Evolutionary conservation across 2,888 invertebrate genomes (phyloP), one percentile per base, ranked within the genome.

Genomic region (Xylocampa areola): DNA sequence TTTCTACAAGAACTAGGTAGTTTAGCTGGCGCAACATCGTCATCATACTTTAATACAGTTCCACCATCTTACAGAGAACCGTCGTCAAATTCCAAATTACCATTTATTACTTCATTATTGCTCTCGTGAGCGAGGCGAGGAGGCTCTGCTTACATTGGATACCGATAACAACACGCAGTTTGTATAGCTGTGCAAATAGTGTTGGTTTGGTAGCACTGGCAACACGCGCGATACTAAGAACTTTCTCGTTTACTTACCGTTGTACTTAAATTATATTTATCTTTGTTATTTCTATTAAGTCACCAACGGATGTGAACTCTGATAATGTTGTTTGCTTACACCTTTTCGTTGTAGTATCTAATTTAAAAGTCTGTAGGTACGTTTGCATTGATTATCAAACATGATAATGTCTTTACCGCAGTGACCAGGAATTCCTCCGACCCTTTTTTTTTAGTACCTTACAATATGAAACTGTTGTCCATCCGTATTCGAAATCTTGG

Each of bases 101-200:
- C 69, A 67, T 80, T 77, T 70, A 77, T 66, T 70, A 59, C 66
- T 59, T 61, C 50, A 62, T 58, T 67, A 65, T 65, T 67, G 35
- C 47, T 33, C 40, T 58, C n/a, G 0, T 41, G 55, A 41, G 52
- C 62, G 68, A 53, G 62, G 68, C 48, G 35, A 33, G 43, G 54
- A 32, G 60, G 77, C 29, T 76, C 85, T 58, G 47, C 57, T 43
- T 63, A 65, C 30, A 57, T 59, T 86, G 89, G 88, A 81, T 73
- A 30, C 71, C 79, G 89, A 89, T 90, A 91, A 87, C 84, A 85
- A 84, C 88, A 86, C 80, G 66, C 65, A 84, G 92, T 92, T 92
- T 92, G 85, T 85, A 86, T 93, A 94, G 93, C 93, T 94, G 94
- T 86, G 85, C 88, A 91, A 94, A 94, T 88, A 79, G 84, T 76